Evolutionary conservation across 2,797 vertebrate species (phyloP).

Genomic region (Ctenopoma multispine): DNA sequence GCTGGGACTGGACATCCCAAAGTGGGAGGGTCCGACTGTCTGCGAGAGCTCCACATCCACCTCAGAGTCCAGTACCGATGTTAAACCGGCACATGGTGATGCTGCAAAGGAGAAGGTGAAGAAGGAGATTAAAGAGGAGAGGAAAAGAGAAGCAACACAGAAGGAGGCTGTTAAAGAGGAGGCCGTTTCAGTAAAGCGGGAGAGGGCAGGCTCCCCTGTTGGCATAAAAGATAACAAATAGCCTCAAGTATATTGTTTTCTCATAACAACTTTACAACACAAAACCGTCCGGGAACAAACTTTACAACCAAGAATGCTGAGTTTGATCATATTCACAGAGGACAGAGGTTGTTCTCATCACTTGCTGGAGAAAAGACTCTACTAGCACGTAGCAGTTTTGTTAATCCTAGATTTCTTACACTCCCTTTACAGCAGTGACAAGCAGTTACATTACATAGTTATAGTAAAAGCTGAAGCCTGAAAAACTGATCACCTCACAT

Average conservation of each 20-base stretch:
- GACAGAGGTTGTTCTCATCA: conserved; percentile 5
- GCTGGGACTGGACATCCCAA: conserved; percentile 89
- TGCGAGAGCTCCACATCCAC: conserved; percentile 77
- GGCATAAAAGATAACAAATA: conserved; percentile 60
- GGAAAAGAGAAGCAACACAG: conserved; percentile 55
- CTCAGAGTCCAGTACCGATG: conserved; percentile 2
- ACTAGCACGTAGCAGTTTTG: conserved; percentile 17
- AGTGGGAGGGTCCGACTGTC: conserved; percentile 89
- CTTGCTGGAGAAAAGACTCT: conserved; percentile 27
- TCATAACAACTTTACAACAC: conserved; percentile 6
- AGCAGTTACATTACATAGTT: neutral
- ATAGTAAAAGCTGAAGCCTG: neutral
- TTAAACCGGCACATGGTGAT: conserved; percentile 41
- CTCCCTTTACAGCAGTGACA: neutral
- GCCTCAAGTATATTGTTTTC: conserved; percentile 28
- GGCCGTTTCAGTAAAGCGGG: conserved; percentile 54
- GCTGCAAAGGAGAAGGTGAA: conserved; percentile 63
- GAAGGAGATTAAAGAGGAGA: conserved; percentile 62
- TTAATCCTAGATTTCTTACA: conserved; percentile 16
- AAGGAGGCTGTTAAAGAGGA: conserved; percentile 44
- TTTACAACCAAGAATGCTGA: conserved; percentile 6
- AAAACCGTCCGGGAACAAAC: conserved; percentile 27
- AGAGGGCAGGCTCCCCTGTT: conserved; percentile 53
- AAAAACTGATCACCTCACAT: neutral
- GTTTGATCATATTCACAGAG: conserved; percentile 18